Evolutionary conservation across 2,113 vertebrate genomes (phyloP).

Genomic region (Strigops habroptila): DNA sequence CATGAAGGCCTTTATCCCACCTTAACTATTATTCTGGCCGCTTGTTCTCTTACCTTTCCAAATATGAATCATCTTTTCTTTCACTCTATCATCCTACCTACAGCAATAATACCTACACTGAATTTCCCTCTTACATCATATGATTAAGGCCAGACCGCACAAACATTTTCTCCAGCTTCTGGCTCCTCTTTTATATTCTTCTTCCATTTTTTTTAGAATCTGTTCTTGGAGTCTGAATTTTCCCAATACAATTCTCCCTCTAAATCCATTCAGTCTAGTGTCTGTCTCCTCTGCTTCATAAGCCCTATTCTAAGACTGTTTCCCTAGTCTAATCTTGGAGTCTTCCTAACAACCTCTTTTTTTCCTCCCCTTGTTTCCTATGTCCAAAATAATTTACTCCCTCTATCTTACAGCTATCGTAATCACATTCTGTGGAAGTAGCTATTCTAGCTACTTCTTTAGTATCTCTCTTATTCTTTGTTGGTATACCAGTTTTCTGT

Average conservation of each 20-base stretch:
- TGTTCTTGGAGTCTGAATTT: background rate
- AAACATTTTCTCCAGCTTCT: background rate
- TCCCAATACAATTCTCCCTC: background rate
- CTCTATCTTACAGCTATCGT: background rate
- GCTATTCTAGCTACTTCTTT: background rate
- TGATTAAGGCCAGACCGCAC: background rate
- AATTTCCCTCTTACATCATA: background rate
- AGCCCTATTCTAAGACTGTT: background rate
- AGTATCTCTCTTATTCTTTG: background rate
- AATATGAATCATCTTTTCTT: background rate
- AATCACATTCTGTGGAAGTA: background rate
- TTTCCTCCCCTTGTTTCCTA: background rate
- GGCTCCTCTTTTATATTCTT: background rate
- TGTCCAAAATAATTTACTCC: background rate
- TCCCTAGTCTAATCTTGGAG: background rate
- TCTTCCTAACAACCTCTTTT: background rate
- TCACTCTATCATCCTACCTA: background rate
- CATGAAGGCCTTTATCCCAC: background rate
- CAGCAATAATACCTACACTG: background rate
- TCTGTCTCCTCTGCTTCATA: background rate
- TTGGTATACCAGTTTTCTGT: background rate
- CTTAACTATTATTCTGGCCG: background rate
- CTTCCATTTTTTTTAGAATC: background rate
- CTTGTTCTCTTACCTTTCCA: background rate
- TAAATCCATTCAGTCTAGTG: background rate